Percentiles rank a stretch among this genome's conserved stretches.
These are phyloP conservation scores for Vanessa tameamea DNA, from an alignment of 1,140 invertebrate genomes.

Conservation along the genomic window DNA sequence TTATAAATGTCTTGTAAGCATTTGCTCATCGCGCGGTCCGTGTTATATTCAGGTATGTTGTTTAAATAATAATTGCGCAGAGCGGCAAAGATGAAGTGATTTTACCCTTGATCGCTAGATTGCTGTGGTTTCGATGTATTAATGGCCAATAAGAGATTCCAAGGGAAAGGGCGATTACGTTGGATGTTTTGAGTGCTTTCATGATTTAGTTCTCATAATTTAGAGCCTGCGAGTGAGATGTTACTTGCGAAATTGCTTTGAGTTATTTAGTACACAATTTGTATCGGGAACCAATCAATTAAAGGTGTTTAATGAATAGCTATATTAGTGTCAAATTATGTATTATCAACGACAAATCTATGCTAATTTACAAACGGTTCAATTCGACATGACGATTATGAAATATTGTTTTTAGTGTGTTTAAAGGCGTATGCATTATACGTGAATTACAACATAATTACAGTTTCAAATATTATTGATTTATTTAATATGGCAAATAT, in stretches of 20 bases:
- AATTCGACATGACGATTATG: constrained; percentile 24
- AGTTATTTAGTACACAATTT: constrained; percentile 29
- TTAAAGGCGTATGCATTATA: constrained; percentile 5
- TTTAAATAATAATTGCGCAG: constrained; percentile 52
- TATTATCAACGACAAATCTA: constrained; percentile 29
- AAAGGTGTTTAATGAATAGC: constrained; percentile 10
- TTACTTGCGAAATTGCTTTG: constrained; percentile 41
- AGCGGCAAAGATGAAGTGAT: constrained; percentile 56
- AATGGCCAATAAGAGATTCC: constrained; percentile 47
- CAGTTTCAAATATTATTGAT: constrained; percentile 3
- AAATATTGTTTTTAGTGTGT: constrained; percentile 26
- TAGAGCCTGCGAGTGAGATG: constrained; percentile 40
- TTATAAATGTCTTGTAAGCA: neutral
- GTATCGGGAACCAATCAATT: constrained; percentile 28
- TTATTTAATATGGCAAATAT: neutral
- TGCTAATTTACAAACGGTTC: constrained; percentile 20
- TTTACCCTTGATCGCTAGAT: constrained; percentile 51
- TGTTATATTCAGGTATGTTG: constrained; percentile 11
- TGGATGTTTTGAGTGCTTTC: constrained; percentile 33
- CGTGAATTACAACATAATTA: neutral
- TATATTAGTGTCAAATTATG: constrained; percentile 36
- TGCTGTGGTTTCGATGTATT: constrained; percentile 53
- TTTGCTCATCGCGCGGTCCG: constrained; percentile 3
- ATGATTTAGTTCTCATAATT: constrained; percentile 52
- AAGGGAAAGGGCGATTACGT: constrained; percentile 47